phyloP scores from a whole-genome alignment of 2,888 invertebrate species.

The Cactoblastis cactorum region DNA sequence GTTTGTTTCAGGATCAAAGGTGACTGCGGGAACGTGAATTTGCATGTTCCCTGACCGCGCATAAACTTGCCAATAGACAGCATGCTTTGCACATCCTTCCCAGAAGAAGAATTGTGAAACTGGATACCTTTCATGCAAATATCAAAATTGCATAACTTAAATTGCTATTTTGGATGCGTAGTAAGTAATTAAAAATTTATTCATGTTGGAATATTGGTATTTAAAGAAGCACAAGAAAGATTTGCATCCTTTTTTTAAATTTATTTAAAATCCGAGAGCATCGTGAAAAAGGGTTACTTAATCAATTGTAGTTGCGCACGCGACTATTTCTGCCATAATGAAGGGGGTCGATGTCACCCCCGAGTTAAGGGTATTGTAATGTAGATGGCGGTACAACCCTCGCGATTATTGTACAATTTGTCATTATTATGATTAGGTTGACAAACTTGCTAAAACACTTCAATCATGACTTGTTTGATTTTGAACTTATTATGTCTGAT shows the following conservation, averaged over 20 bases:
- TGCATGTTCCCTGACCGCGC: slow-evolving; percentile 42
- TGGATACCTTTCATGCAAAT: neutral
- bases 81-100: neutral
- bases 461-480: neutral
- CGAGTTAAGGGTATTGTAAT: slow-evolving; percentile 44
- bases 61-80: slow-evolving; percentile 27
- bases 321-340: slow-evolving; percentile 48
- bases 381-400: slow-evolving; percentile 47
- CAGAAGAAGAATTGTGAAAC: neutral
- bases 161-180: too few species aligned
- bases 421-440: slow-evolving; percentile 34
- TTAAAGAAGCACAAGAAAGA: too few species aligned
- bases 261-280: neutral
- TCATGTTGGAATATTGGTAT: too few species aligned
- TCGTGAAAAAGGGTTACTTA: slow-evolving; percentile 20
- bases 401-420: slow-evolving; percentile 56
- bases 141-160: neutral
- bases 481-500: neutral
- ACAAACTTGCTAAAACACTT: slow-evolving; percentile 15
- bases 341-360: slow-evolving; percentile 58
- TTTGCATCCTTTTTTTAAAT: neutral
- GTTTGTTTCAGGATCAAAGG: slow-evolving; percentile 38
- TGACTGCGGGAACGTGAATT: slow-evolving; percentile 29
- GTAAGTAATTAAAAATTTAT: too few species aligned
- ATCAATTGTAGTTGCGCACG: slow-evolving; percentile 50